Conservation (phyloP, 2,888 invertebrate genomes). For the Villa cingulata region DNA sequence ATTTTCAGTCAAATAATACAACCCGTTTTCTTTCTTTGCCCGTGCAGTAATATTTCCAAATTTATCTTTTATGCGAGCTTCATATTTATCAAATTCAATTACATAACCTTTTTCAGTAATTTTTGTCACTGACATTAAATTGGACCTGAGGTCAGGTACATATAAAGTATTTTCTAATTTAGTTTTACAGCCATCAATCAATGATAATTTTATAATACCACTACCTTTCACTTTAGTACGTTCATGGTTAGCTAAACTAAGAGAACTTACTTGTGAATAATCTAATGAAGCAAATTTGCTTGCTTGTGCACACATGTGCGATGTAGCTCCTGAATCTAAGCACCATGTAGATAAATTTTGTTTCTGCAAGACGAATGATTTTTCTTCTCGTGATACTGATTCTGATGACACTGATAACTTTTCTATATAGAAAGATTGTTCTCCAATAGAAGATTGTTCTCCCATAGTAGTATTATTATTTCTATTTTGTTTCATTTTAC, state of each 20-base stretch:
- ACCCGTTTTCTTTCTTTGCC: no score
- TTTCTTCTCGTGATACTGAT: no score
- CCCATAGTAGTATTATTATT: fast-evolving
- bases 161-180: neutral
- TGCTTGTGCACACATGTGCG: neutral
- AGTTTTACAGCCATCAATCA: neutral
- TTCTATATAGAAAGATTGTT: fast-evolving
- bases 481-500: no score
- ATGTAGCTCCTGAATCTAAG: neutral
- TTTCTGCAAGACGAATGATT: no score
- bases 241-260: neutral
- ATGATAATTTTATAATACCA: neutral
- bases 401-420: no score
- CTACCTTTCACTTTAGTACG: neutral
- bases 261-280: fast-evolving
- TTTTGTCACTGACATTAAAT: neutral
- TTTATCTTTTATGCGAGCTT: no score
- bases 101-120: no score
- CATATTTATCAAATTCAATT: no score
- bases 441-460: neutral
- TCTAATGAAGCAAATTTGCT: neutral
- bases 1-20: no score
- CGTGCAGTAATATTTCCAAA: no score
- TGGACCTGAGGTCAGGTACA: neutral
- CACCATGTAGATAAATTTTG: neutral